Evolutionary conservation across 2,113 vertebrate species (phyloP).

Genomic region (Salminus brasiliensis): DNA sequence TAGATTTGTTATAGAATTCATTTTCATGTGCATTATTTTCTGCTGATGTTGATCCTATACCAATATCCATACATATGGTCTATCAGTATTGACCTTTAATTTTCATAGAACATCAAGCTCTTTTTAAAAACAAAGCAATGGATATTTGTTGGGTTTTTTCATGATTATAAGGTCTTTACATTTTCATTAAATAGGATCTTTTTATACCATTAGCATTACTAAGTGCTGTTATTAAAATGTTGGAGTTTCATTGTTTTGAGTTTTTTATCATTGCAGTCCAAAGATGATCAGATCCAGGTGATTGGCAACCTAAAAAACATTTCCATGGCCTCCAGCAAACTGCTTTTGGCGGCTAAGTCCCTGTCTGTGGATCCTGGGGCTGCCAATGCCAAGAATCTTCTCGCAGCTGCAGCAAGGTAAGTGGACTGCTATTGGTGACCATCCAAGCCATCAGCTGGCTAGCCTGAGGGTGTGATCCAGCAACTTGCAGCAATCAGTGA

Average conservation of each 20-base stretch:
- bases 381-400: slow-evolving; percentile 96
- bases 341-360: slow-evolving; percentile 96
- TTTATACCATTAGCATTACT: no score
- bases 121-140: no score
- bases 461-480: neutral
- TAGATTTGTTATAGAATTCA: no score
- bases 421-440: slow-evolving; percentile 38
- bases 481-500: neutral
- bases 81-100: no score
- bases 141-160: no score
- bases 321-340: slow-evolving; percentile 98
- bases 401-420: slow-evolving; percentile 95
- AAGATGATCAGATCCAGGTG: slow-evolving; percentile 98
- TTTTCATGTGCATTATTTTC: no score
- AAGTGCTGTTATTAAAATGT: no score
- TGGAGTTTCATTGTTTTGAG: neutral
- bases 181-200: no score
- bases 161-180: no score
- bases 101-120: no score
- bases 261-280: slow-evolving; percentile 77
- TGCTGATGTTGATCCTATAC: no score
- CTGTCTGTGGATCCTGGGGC: slow-evolving; percentile 96
- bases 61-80: no score
- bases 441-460: neutral
- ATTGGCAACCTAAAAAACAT: slow-evolving; percentile 99